A percentile compares a stretch with the other conserved stretches of the same genome.
Conservation (phyloP, 2,888 invertebrate species). For the Acronicta psi region DNA sequence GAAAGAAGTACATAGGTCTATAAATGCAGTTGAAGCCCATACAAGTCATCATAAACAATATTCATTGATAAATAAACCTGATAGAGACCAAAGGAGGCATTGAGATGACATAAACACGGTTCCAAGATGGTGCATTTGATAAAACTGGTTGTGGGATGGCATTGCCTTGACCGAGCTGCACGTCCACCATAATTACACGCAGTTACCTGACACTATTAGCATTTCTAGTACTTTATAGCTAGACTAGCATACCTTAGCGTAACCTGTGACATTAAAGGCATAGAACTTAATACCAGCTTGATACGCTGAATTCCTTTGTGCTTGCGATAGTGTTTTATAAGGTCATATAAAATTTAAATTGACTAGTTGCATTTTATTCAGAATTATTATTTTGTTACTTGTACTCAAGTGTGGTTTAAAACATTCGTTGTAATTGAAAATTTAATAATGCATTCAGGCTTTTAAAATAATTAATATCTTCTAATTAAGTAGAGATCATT, state of each 20-base stretch:
- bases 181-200: slow-evolving; percentile 68
- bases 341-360: slow-evolving; percentile 26
- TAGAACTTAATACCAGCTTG: slow-evolving; percentile 50
- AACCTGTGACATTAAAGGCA: slow-evolving; percentile 63
- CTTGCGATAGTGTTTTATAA: slow-evolving; percentile 35
- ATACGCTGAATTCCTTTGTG: slow-evolving; percentile 58
- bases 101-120: slow-evolving; percentile 67
- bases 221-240: slow-evolving; percentile 35
- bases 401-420: not conserved
- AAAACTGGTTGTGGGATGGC: slow-evolving; percentile 72
- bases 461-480: slow-evolving; percentile 36
- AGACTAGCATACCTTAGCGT: slow-evolving; percentile 56
- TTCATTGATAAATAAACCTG: slow-evolving; percentile 24
- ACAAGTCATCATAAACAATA: not conserved
- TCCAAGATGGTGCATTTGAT: slow-evolving; percentile 59
- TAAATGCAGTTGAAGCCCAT: not conserved
- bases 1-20: not conserved
- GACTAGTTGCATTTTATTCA: not conserved
- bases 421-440: slow-evolving; percentile 8
- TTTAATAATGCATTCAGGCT: slow-evolving; percentile 19
- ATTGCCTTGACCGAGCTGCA: slow-evolving; percentile 81
- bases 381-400: not conserved
- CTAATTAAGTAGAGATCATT: slow-evolving; percentile 40
- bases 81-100: slow-evolving; percentile 24
- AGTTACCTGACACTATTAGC: slow-evolving; percentile 59